These are phyloP conservation scores for Callinectes sapidus DNA, from an alignment of 2,888 invertebrate species.

Conservation along the genomic window DNA sequence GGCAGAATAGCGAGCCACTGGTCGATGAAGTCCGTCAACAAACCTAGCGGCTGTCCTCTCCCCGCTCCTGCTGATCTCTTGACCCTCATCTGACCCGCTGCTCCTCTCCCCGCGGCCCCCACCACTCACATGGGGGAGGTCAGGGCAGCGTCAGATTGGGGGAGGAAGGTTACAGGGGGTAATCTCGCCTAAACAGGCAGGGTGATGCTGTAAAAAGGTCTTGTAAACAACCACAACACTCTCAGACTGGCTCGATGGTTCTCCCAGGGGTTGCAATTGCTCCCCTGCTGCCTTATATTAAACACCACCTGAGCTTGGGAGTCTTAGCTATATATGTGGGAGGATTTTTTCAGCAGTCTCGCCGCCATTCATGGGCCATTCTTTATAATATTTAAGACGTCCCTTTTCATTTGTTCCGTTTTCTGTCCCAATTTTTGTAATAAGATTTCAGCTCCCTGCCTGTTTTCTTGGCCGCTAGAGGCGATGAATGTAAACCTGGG, in stretches of 20 bases:
- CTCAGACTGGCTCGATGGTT: constrained; percentile 55
- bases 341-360: constrained; percentile 18
- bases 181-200: background rate
- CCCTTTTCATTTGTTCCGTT: constrained; percentile 65
- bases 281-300: too few relatives aligned
- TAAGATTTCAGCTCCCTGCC: constrained; percentile 4
- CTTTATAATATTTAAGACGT: constrained; percentile 50
- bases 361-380: constrained; percentile 16
- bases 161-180: background rate
- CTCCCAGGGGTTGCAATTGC: background rate
- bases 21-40: constrained; percentile 56
- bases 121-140: background rate
- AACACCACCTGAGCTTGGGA: background rate
- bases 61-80: background rate
- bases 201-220: background rate
- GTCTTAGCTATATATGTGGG: background rate
- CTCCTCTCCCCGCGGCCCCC: background rate
- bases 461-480: background rate
- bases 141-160: too few relatives aligned
- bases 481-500: background rate
- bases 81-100: background rate
- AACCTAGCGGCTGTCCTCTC: constrained; percentile 16
- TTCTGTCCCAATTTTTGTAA: constrained; percentile 53
- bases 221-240: constrained; percentile 57
- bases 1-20: constrained; percentile 34